These are phyloP conservation scores for Stichopus chloronotus DNA, from an alignment of 35 echinoderm and acorn worm genomes.

Conservation along the genomic window DNA sequence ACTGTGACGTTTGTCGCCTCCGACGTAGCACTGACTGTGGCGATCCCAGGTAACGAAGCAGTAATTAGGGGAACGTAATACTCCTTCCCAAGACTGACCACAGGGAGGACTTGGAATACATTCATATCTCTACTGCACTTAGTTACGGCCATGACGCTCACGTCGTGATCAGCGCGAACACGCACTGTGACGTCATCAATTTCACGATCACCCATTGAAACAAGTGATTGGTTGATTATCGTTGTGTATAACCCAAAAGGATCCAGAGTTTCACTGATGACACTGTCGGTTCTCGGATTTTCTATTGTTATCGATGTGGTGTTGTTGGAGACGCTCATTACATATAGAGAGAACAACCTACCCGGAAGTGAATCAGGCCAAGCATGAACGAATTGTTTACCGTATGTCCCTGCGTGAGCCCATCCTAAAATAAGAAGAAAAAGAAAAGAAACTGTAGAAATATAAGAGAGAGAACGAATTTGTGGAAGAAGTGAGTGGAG, in stretches of 20 bases:
- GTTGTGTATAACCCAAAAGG: not conserved
- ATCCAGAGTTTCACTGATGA: not conserved
- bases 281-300: not conserved
- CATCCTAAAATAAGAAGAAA: not conserved
- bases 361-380: not conserved
- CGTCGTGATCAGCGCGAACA: not conserved
- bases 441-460: no score
- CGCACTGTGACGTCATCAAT: conserved; percentile 2
- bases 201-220: not conserved
- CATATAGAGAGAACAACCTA: not conserved
- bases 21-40: conserved; percentile 23
- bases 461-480: no score
- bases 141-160: not conserved
- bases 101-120: conserved; percentile 11
- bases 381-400: conserved; percentile 15
- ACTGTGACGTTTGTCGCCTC: not conserved
- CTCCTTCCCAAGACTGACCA: not conserved
- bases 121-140: not conserved
- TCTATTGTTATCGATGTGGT: not conserved
- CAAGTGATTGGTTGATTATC: not conserved
- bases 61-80: conserved; percentile 29
- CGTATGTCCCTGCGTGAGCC: conserved; percentile 22
- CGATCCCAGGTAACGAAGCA: not conserved
- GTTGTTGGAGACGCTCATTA: conserved; percentile 10
- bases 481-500: no score